Conservation (phyloP, 2,797 vertebrate genomes). For the Eulemur rubriventer region DNA sequence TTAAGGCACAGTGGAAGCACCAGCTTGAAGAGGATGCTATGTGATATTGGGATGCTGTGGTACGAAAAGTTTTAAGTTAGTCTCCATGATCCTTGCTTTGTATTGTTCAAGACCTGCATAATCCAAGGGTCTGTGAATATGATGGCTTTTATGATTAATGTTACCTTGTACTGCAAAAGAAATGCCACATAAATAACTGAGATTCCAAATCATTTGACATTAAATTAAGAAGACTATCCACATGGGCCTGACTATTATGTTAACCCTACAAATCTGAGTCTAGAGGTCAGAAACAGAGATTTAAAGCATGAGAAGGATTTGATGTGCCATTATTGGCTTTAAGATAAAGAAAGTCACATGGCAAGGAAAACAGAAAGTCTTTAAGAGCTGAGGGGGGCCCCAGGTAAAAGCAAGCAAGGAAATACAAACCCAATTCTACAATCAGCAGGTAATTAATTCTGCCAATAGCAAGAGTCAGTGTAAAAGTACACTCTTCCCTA, state of each 20-base stretch:
- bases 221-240: not conserved
- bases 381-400: not conserved
- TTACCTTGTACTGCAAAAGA: not conserved
- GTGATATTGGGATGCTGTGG: not conserved
- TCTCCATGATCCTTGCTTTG: not conserved
- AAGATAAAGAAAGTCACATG: not conserved
- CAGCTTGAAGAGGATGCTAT: not conserved
- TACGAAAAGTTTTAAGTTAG: not conserved
- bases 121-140: not conserved
- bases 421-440: not conserved
- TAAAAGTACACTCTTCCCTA: not conserved
- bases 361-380: not conserved
- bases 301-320: not conserved
- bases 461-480: not conserved
- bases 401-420: not conserved
- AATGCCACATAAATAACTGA: not conserved
- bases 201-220: not conserved
- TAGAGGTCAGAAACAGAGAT: not conserved
- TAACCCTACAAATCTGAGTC: not conserved
- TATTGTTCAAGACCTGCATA: not conserved
- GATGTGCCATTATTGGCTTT: not conserved
- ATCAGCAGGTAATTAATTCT: not conserved
- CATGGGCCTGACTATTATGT: not conserved
- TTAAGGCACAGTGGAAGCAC: not conserved
- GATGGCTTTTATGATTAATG: not conserved